Evolutionary conservation across 2,888 invertebrate species (phyloP), one percentile per base, ranked within the genome.

Genomic region (Diarsia brunnea): DNA sequence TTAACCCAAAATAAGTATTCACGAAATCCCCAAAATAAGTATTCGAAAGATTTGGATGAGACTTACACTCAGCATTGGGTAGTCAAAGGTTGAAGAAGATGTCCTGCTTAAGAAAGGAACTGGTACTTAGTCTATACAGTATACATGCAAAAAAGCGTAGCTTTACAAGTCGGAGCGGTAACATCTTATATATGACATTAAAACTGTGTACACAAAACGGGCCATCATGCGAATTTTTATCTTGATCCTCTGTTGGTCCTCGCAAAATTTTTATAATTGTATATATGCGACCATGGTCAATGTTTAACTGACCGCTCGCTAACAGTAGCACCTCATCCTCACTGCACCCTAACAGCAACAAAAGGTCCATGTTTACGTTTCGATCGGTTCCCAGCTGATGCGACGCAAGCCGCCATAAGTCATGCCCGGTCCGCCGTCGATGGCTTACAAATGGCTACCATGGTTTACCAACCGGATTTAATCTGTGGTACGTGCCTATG

Each of bases 341-440:
- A 63, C 63, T 61, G 60, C 63, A 75, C 69, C 73, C 53, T 65
- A 70, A 66, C 60, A 75, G 27, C 70, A 88, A 87, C 69, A 77
- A 78, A 66, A 12, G 43, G 43, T 79, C 47, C 68, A 31, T 86
- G 84, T 82, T 84, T 83, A 81, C 81, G 53, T 84, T 78, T 66
- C 67, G 47, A 78, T 78, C 74, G 64, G 61, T 68, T 71, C 72
- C 78, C 89, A 88, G 87, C 83, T 88, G 88, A 88, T 79, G 75
- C 77, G 75, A 74, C 67, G 71, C 72, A 63, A 76, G 61, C 71
- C 82, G 64, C 75, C 77, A 72, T 87, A 78, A 81, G 74, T 82
- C 84, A 81, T 49, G 79, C 72, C 31, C 55, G 4, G 69, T 61
- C 27, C 65, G 73, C 73, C 73, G 73, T 83, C 70, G 75, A 83